Evolutionary conservation across 2,113 vertebrate species (phyloP).

Genomic region (Austrofundulus limnaeus): DNA sequence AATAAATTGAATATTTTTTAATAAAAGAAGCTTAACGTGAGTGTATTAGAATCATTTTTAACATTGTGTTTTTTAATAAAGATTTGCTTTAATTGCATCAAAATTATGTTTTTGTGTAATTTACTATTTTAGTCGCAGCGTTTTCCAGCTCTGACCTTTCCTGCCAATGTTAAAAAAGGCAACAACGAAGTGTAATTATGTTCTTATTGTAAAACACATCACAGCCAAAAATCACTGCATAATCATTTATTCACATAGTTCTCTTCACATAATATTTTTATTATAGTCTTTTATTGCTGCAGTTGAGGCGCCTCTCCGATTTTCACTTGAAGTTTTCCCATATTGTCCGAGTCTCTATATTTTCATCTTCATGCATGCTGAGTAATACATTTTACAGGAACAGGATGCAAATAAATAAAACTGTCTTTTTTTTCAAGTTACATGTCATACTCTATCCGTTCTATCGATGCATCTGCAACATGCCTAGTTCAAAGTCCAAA

Average conservation of each 20-base stretch:
- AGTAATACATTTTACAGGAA: conserved; percentile 79
- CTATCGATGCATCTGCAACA: conserved; percentile 80
- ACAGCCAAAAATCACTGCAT: conserved; percentile 62
- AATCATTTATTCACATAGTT: conserved; percentile 78
- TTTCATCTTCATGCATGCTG: conserved; percentile 80
- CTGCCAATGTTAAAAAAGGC: background rate
- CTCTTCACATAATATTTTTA: conserved; percentile 55
- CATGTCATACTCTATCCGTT: conserved; percentile 80
- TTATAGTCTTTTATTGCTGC: conserved; percentile 82
- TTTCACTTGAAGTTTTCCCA: conserved; percentile 66
- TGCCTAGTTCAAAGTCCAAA: conserved; percentile 78
- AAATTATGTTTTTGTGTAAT: background rate
- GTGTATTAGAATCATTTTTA: no score
- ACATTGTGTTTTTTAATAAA: background rate
- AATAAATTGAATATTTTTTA: no score
- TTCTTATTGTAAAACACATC: conserved; percentile 40
- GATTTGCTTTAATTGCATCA: background rate
- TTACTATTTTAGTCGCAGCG: background rate
- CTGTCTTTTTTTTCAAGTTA: conserved; percentile 67
- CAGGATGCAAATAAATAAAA: conserved; percentile 82
- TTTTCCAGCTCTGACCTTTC: background rate
- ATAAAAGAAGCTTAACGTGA: no score
- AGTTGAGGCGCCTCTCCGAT: conserved; percentile 72
- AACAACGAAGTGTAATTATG: background rate
- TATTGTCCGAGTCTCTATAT: conserved; percentile 64